phyloP scores from a whole-genome alignment of 2,797 vertebrate species.

The Paedocypris micromegethes region DNA sequence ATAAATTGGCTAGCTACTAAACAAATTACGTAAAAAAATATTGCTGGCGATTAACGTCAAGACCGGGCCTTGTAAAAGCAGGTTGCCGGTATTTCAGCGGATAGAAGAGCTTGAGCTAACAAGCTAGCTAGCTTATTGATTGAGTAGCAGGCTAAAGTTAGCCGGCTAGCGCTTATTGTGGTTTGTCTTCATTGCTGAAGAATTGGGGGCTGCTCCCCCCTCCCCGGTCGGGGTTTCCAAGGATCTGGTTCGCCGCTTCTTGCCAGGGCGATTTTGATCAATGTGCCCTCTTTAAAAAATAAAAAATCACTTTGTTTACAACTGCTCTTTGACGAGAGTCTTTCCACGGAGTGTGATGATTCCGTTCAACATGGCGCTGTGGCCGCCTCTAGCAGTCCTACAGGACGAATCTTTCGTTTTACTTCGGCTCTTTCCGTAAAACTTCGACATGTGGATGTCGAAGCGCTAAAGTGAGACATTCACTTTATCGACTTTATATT shows the following conservation, averaged over 20 bases:
- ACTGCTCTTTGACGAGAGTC: slow-evolving; percentile 71
- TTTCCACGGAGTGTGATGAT: slow-evolving; percentile 72
- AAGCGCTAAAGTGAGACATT: not conserved
- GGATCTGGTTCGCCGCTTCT: slow-evolving; percentile 69
- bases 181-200: slow-evolving; percentile 62
- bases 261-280: slow-evolving; percentile 73
- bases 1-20: slow-evolving; percentile 67
- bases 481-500: not conserved
- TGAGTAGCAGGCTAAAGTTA: slow-evolving; percentile 58
- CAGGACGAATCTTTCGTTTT: slow-evolving; percentile 82
- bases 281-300: slow-evolving; percentile 75
- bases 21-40: slow-evolving; percentile 56
- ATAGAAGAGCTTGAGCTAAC: slow-evolving; percentile 45
- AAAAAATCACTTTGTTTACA: slow-evolving; percentile 60
- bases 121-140: slow-evolving; percentile 75
- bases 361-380: slow-evolving; percentile 97
- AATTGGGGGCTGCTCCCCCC: slow-evolving; percentile 82
- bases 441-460: slow-evolving; percentile 64
- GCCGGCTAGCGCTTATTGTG: slow-evolving; percentile 52
- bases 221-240: slow-evolving; percentile 78
- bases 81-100: slow-evolving; percentile 66
- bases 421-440: slow-evolving; percentile 58
- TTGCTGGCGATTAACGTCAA: slow-evolving; percentile 39
- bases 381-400: slow-evolving; percentile 98
- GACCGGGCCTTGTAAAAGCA: slow-evolving; percentile 52